These are phyloP conservation scores for Cerastoderma edule DNA, from an alignment of 2,888 invertebrate species.

Conservation along the genomic window DNA sequence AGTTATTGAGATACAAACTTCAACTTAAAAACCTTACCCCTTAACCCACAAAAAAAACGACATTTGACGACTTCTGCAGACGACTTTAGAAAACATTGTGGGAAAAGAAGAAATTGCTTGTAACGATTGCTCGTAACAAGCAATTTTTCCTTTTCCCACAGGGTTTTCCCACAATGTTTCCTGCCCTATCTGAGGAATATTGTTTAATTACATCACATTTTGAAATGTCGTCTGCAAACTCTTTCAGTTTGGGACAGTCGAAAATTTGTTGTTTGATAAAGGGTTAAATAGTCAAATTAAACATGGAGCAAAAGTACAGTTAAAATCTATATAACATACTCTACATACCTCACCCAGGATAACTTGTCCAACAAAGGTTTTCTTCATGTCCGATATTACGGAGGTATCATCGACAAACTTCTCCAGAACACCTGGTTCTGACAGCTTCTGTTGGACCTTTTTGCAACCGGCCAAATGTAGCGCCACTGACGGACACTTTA, in stretches of 20 bases:
- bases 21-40: too few relatives aligned
- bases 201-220: too few relatives aligned
- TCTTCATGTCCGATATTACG: constrained; percentile 87
- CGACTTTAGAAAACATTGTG: neutral
- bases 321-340: too few relatives aligned
- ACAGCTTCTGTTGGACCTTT: constrained; percentile 96
- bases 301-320: too few relatives aligned
- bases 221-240: too few relatives aligned
- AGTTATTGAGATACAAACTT: too few relatives aligned
- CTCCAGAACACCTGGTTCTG: constrained; percentile 85
- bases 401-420: constrained; percentile 64
- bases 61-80: neutral
- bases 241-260: too few relatives aligned
- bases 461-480: constrained; percentile 94
- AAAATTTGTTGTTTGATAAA: too few relatives aligned
- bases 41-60: too few relatives aligned
- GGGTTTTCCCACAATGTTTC: too few relatives aligned
- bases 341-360: constrained; percentile 89
- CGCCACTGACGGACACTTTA: constrained; percentile 97
- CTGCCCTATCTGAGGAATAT: too few relatives aligned
- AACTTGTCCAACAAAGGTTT: constrained; percentile 95
- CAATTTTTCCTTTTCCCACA: constrained; percentile 1
- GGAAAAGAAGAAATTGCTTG: constrained; percentile 5
- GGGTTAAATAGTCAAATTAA: too few relatives aligned
- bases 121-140: constrained; percentile 6